These are phyloP conservation scores for Rhyacophila brunnea DNA, from an alignment of 1,140 invertebrate genomes.

Conservation along the genomic window DNA sequence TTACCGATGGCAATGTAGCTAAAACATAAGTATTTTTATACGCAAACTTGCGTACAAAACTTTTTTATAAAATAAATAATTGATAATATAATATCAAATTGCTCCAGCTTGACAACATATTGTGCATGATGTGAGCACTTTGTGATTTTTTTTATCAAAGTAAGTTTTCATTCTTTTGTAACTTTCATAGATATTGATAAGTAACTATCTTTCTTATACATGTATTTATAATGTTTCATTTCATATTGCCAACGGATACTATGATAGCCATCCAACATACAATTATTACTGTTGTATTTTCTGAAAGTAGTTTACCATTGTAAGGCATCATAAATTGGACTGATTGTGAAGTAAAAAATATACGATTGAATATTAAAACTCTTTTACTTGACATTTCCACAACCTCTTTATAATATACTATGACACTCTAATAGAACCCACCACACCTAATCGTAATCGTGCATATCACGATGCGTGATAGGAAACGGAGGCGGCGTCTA, in stretches of 20 bases:
- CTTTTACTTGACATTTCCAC: no score
- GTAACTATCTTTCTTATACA: slow-evolving; percentile 4
- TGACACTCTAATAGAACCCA: no score
- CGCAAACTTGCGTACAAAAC: not conserved
- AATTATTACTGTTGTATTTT: slow-evolving; percentile 23
- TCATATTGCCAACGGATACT: slow-evolving; percentile 17
- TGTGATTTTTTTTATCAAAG: no score
- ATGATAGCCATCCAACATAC: slow-evolving; percentile 28
- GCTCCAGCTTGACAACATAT: no score
- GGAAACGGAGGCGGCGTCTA: no score
- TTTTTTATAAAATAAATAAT: not conserved
- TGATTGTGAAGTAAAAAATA: slow-evolving; percentile 35
- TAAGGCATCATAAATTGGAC: slow-evolving; percentile 35
- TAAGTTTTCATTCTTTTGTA: no score
- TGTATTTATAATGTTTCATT: not conserved
- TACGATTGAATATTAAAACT: slow-evolving; percentile 24
- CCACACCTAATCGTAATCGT: no score
- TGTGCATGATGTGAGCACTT: no score
- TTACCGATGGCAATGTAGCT: not conserved
- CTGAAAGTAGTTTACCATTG: slow-evolving; percentile 25
- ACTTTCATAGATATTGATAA: not conserved
- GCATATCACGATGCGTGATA: no score
- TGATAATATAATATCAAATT: no score
- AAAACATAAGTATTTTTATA: not conserved
- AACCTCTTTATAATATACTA: no score